Evolutionary conservation across 1,140 invertebrate species (phyloP), one percentile per base, ranked within the genome.

Genomic region (Palaemon carinicauda): DNA sequence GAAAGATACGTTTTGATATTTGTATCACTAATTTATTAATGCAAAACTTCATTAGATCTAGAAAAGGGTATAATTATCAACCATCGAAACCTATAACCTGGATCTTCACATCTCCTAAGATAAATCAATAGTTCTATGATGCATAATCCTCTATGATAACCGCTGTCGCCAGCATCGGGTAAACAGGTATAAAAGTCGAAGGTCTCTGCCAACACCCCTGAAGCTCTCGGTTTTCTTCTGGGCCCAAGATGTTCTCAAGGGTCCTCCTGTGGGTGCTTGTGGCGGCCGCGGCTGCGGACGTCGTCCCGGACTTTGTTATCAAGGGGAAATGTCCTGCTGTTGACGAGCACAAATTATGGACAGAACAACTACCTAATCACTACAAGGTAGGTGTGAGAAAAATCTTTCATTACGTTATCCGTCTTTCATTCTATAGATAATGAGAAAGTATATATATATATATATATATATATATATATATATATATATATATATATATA

Each of bases 291-390:
- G 54, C 27, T 69, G 79, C 79, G 21, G 79, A 81, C 27, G 65
- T 65, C 27, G 65, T 81, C 56, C 79, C 79, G 10, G 79, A 81
- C 56, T 81, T 81, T 29, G 79, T 81, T 17, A 31, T 81, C 50
- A 53, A 14, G 33, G 79, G 79, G 10, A 24, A 69, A 29, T 81
- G 79, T 69, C 56, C 56, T 2, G 19, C 54, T 5, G 33, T 81
- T 24, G 79, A 81, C 29, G 24, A 24, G 12, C 33, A n/a, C 2
- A 50, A 41, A 33, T n/a, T 81, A 21, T 81, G 60, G 54, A 19
- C 17, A 9, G 33, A 69, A 24, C 79, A 81, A 21, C 3, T 5
- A 10, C 79, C 79, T 7, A 81, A 81, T 56, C 79, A 41, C 41
- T 15, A 14, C 1, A 81, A 81, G 24, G 79, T 81, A 19, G 51